Base-by-base conservation (phyloP, 1,140 invertebrate genomes). In the Archivesica marissinica region DNA sequence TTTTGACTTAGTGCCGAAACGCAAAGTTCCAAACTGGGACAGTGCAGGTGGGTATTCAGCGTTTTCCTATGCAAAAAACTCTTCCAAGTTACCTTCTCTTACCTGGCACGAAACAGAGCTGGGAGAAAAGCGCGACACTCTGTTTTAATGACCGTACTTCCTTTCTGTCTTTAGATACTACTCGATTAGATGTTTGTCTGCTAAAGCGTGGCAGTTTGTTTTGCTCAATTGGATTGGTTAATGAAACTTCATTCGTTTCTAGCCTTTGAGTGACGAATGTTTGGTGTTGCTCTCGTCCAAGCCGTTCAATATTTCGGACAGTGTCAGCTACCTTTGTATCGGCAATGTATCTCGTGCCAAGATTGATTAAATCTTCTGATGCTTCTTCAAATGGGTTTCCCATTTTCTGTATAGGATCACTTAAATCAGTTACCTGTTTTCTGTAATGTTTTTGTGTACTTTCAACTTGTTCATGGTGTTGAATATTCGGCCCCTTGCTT, bases 61-160 rank as follows among this genome's bases (percentile, higher is more conserved):
- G 39, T 84, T 84, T 76, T 75, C 54, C 33, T 84, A 54, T 4
- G 3, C 17, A 25, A 84, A 76, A 44, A 75, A 61, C 59, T 84
- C 38, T 4, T 64, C 56, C 25, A 84, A 72, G 41, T 84, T 54
- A 11, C 54, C 70, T 41, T 84, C 28, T 13, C 70, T 13, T 2
- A 76, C 39, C 17, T 84, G 81, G 33, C 50, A 80, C 11, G 77
- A 79, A 2, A 86, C 75, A 54, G 66, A 84, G 41, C 50, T 35
- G 41, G 7, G 35, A 86, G 47, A 84, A 75, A 17, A 84, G 79
- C 13, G 30, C 41, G 41, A 44, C 56, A 23, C 56, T 56, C 11
- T 86, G 39, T 59, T 82, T 66, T 28, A 82, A 38, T 6, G 59
- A 56, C n/a, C 52, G 47, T 23, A 77, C 30, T 64, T 74, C 17